phyloP scores from a whole-genome alignment of 2,888 invertebrate genomes.

The Aphrophora alni region DNA sequence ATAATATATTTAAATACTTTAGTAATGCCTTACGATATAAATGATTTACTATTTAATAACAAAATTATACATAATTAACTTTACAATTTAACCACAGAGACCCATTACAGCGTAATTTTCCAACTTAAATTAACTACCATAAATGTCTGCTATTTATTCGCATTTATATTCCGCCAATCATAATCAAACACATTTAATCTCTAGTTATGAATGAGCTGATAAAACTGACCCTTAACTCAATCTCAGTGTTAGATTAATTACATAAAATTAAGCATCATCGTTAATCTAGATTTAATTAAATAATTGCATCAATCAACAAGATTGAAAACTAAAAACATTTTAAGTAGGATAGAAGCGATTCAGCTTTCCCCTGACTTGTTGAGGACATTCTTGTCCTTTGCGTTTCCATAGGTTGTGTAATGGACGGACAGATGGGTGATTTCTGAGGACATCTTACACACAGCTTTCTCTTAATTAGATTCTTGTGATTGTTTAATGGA shows the following conservation, averaged over 20 bases:
- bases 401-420: not conserved
- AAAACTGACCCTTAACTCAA: not conserved
- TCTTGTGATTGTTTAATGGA: not conserved
- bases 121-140: too few relatives aligned
- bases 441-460: not conserved
- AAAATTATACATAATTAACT: too few relatives aligned
- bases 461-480: not conserved
- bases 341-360: not conserved
- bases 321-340: not conserved
- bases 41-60: too few relatives aligned
- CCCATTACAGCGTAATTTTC: too few relatives aligned
- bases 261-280: not conserved
- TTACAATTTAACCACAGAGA: too few relatives aligned
- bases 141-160: too few relatives aligned
- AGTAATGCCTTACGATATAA: too few relatives aligned
- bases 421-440: not conserved
- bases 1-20: too few relatives aligned
- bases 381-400: not conserved
- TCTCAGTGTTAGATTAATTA: not conserved
- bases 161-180: not conserved
- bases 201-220: not conserved
- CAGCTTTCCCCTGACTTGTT: not conserved
- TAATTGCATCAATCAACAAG: constrained; percentile 29
- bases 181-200: not conserved
- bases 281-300: constrained; percentile 28